Percentiles rank a stretch among this genome's conserved stretches.
phyloP scores from a whole-genome alignment of 2,113 vertebrate species.

The Lagopus muta region DNA sequence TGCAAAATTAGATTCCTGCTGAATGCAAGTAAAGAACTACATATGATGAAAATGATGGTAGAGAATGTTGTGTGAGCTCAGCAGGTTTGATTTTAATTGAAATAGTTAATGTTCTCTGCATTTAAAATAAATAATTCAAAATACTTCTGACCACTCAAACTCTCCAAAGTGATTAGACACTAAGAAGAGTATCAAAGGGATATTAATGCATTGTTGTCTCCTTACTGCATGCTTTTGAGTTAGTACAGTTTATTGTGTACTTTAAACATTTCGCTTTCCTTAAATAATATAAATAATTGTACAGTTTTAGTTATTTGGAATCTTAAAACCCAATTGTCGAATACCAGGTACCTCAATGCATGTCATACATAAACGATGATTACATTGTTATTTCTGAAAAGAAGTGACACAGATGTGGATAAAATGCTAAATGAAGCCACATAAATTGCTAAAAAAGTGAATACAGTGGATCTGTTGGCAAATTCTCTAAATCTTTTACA shows the following conservation, averaged over 20 bases:
- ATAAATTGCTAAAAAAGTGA: not conserved
- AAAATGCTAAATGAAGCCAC: not conserved
- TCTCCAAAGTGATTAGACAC: not conserved
- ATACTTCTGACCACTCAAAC: not conserved
- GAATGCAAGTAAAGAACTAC: constrained; percentile 20
- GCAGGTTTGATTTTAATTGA: constrained; percentile 40
- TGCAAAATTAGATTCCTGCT: constrained; percentile 60
- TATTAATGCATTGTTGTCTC: not conserved
- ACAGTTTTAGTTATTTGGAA: not conserved
- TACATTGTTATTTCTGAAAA: not conserved
- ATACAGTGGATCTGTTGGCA: not conserved
- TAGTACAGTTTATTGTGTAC: not conserved
- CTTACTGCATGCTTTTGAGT: not conserved
- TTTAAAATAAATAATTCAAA: not conserved
- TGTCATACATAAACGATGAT: not conserved
- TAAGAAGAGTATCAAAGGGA: not conserved
- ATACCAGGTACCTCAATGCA: not conserved
- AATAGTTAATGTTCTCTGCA: not conserved
- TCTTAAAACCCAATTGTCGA: not conserved
- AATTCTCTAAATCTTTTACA: constrained; percentile 8
- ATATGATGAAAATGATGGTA: not conserved
- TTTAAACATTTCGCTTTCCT: not conserved
- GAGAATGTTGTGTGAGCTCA: constrained; percentile 13
- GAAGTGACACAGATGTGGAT: not conserved
- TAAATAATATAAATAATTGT: not conserved